These are phyloP conservation scores for Lutjanus erythropterus DNA, from an alignment of 2,113 vertebrate species.

Conservation along the genomic window DNA sequence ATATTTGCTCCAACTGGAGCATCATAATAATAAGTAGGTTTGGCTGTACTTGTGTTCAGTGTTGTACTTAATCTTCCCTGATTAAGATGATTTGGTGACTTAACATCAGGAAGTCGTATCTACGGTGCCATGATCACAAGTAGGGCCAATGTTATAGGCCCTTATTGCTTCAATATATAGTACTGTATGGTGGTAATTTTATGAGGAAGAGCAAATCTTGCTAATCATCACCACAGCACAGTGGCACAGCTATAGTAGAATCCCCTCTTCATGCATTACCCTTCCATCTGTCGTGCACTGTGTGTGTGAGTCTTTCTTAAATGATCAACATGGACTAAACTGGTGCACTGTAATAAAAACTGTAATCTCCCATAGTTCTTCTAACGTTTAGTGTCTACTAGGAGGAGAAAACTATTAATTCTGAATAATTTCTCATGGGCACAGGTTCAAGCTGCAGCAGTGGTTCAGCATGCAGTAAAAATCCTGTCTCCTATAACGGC, in stretches of 20 bases:
- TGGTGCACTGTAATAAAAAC: slow-evolving; percentile 25
- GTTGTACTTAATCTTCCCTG: not conserved
- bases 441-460: slow-evolving; percentile 46
- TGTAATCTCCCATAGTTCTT: slow-evolving; percentile 22
- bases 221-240: slow-evolving; percentile 18
- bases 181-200: slow-evolving; percentile 1
- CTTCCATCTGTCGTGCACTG: slow-evolving; percentile 40
- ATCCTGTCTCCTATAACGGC: slow-evolving; percentile 32
- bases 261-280: slow-evolving; percentile 16
- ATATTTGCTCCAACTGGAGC: not conserved
- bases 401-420: not conserved
- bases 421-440: slow-evolving; percentile 33
- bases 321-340: slow-evolving; percentile 24
- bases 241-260: not conserved
- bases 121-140: not conserved
- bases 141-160: not conserved
- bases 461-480: slow-evolving; percentile 48
- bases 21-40: not conserved
- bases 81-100: slow-evolving; percentile 20
- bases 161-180: not conserved
- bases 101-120: not conserved
- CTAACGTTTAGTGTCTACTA: not conserved
- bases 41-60: not conserved
- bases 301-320: slow-evolving; percentile 9
- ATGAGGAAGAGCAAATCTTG: slow-evolving; percentile 5